A percentile compares a stretch with the other conserved stretches of the same genome.
These are phyloP conservation scores for Liposcelis brunnea DNA, from an alignment of 2,888 invertebrate species.

Conservation along the genomic window DNA sequence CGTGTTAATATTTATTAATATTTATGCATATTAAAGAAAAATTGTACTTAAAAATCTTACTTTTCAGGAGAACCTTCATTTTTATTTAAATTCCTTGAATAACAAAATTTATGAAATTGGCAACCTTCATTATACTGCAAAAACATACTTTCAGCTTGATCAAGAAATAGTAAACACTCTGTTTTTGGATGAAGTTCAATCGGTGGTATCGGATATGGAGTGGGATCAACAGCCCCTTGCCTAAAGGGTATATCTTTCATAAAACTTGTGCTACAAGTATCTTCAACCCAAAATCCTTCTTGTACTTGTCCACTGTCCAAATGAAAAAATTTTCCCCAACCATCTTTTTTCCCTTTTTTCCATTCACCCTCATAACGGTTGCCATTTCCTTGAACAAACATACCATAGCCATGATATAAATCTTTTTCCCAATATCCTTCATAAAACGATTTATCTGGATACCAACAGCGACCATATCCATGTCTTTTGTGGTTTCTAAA, in stretches of 20 bases:
- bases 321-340: slow-evolving; percentile 45
- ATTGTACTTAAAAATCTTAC: too few relatives aligned
- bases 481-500: slow-evolving; percentile 31
- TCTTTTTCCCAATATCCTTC: slow-evolving; percentile 36
- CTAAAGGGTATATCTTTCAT: slow-evolving; percentile 40
- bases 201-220: slow-evolving; percentile 35
- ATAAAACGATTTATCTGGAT: slow-evolving; percentile 38
- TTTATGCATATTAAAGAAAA: too few relatives aligned
- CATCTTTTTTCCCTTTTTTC: slow-evolving; percentile 35
- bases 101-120: too few relatives aligned
- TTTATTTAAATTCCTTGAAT: too few relatives aligned
- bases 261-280: slow-evolving; percentile 34
- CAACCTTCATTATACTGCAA: too few relatives aligned
- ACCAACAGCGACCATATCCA: slow-evolving; percentile 40
- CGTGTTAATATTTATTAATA: too few relatives aligned
- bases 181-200: slow-evolving; percentile 20
- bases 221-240: slow-evolving; percentile 35
- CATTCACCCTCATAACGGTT: slow-evolving; percentile 49
- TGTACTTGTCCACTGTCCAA: slow-evolving; percentile 45
- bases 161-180: too few relatives aligned
- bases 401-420: slow-evolving; percentile 33
- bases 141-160: too few relatives aligned
- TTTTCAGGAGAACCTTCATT: too few relatives aligned
- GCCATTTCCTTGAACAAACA: slow-evolving; percentile 35
- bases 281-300: slow-evolving; percentile 42